Evolutionary conservation across 37 sponge, comb jelly and placozoan species (phyloP).

Genomic region (Amphimedon queenslandica): DNA sequence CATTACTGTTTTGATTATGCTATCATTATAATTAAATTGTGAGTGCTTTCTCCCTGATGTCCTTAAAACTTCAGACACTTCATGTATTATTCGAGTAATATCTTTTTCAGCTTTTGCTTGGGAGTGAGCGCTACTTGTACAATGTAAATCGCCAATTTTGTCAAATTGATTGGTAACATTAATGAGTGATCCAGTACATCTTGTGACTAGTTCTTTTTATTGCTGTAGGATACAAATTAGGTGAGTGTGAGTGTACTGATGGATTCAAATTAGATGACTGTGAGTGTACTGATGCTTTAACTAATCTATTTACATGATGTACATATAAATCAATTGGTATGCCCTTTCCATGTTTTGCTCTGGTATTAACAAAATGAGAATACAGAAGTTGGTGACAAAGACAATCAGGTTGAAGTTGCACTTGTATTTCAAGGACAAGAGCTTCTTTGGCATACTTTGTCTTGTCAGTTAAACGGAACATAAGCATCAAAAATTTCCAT

Average conservation of each 20-base stretch:
- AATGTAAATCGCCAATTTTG: not conserved
- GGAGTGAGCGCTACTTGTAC: not conserved
- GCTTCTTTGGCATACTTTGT: not conserved
- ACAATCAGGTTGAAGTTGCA: not conserved
- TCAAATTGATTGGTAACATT: not conserved
- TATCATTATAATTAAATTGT: not conserved
- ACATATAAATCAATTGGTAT: not conserved
- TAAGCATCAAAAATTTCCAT: not conserved
- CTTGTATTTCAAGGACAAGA: not conserved
- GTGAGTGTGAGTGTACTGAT: not conserved
- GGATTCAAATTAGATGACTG: not conserved
- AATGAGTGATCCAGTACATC: conserved; percentile 1
- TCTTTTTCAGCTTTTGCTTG: not conserved
- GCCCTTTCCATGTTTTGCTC: not conserved
- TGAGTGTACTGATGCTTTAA: not conserved
- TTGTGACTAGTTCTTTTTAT: not conserved
- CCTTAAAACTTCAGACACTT: not conserved
- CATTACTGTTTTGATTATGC: not conserved
- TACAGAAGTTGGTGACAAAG: not conserved
- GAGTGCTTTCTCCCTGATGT: not conserved
- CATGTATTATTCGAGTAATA: not conserved
- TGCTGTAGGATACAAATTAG: not conserved
- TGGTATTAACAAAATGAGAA: not conserved
- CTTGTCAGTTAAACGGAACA: not conserved
- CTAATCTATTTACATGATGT: not conserved